Conservation (phyloP, 2,113 vertebrate species). For the Ameiurus melas region DNA sequence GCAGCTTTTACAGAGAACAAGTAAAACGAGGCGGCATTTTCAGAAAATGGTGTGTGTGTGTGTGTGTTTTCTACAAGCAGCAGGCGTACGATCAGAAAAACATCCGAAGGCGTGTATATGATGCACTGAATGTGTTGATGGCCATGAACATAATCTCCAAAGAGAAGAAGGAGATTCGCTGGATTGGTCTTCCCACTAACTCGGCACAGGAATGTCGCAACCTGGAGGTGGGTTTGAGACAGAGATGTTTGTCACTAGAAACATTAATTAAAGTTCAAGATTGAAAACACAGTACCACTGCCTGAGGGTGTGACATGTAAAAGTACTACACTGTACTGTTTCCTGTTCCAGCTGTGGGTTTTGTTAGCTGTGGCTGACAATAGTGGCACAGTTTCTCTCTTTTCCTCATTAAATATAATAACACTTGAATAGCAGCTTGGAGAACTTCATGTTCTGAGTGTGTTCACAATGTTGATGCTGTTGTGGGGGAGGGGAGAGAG, state of each 20-base stretch:
- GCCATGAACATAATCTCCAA: slow-evolving; percentile 92
- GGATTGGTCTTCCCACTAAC: slow-evolving; percentile 85
- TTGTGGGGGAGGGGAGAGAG: neutral
- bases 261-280: neutral
- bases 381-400: neutral
- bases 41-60: slow-evolving; percentile 4
- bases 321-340: neutral
- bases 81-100: slow-evolving; percentile 90
- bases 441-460: neutral
- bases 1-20: neutral
- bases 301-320: neutral
- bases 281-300: no score
- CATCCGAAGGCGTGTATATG: slow-evolving; percentile 85
- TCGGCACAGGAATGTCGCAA: slow-evolving; percentile 86
- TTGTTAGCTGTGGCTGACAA: neutral
- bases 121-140: slow-evolving; percentile 87
- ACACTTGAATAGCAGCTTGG: neutral
- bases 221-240: slow-evolving; percentile 73
- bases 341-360: neutral
- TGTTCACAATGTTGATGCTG: neutral
- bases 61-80: slow-evolving; percentile 58
- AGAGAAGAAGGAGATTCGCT: slow-evolving; percentile 87
- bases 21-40: neutral
- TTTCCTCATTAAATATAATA: neutral
- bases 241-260: neutral